Evolutionary conservation across 2,888 invertebrate species (phyloP).

Genomic region (Trisateles emortualis): DNA sequence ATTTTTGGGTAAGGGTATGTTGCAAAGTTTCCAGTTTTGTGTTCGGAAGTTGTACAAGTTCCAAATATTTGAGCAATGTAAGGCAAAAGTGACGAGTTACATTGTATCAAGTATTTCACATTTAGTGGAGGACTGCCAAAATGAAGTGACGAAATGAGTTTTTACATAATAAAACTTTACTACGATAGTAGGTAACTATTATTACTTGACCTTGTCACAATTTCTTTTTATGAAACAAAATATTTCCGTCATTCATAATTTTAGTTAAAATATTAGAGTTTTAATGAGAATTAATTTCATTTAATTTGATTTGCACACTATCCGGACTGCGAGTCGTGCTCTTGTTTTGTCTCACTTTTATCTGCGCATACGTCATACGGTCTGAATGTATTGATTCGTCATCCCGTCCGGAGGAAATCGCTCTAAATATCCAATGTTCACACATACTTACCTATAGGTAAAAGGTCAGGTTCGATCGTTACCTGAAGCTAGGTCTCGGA

Average conservation of each 20-base stretch:
- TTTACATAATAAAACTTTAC: slow-evolving; percentile 28
- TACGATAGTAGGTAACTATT: slow-evolving; percentile 17
- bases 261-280: not conserved
- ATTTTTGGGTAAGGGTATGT: slow-evolving; percentile 22
- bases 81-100: slow-evolving; percentile 10
- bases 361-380: not conserved
- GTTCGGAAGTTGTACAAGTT: slow-evolving; percentile 30
- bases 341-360: slow-evolving; percentile 1
- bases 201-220: slow-evolving; percentile 24
- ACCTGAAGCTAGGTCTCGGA: not conserved
- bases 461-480: not conserved
- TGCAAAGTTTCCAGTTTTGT: slow-evolving; percentile 2
- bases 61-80: slow-evolving; percentile 25
- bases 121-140: slow-evolving; percentile 37
- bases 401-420: not conserved
- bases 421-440: not conserved
- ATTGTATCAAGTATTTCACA: slow-evolving; percentile 15
- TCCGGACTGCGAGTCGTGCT: not conserved
- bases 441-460: not conserved
- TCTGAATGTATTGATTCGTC: slow-evolving; percentile 9
- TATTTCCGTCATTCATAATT: slow-evolving; percentile 14
- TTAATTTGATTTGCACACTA: not conserved
- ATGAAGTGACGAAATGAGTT: slow-evolving; percentile 27
- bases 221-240: slow-evolving; percentile 17
- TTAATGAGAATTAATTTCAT: not conserved